Base-by-base conservation (phyloP, 2,797 vertebrate species). In the Cryptoprocta ferox region DNA sequence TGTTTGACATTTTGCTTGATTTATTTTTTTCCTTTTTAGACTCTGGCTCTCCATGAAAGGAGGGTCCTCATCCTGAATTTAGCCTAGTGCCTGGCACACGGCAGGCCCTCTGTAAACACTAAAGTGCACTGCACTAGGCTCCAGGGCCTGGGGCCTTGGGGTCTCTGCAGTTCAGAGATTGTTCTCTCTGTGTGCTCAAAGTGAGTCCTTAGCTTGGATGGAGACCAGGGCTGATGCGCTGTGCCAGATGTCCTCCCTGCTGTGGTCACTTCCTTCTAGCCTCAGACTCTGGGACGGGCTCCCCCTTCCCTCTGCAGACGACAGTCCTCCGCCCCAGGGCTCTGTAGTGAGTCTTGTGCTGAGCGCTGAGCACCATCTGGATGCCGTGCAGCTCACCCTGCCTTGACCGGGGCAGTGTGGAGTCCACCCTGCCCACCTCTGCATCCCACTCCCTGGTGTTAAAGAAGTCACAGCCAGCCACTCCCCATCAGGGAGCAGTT, bases 21-120 rank as follows among this genome's bases (percentile, higher is more conserved):
- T 97, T n/a, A 82, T 97, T 92, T 53, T 56, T 59, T 95, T 90
- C 68, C 75, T 48, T 86, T 92, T 88, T 82, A 59, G 87, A 50
- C 39, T 81, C 15, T 63, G 96, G 82, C 92, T 91, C 45, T 85
- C 32, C 30, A 26, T 88, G 85, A 95, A 82, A 94, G 66, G 30
- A 71, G 65, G 30, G 68, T 48, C 66, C 94, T 70, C 24, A 0
- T 87, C 45, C 80, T 24, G n/a, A 71, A 50, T 42, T 65, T 83
- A 71, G 66, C 75, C 14, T 19, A 61, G 24, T 19, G 9, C 39
- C 81, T 32, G 94, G 81, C 66, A 63, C 42, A 10, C 28, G 26
- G 63, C 75, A 45, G 92, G 42, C 37, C 24, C 78, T 79, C 95
- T 24, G 39, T 53, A 45, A 78, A 68, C 71, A 35, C 84, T 2